Conservation (phyloP, 2,888 invertebrate genomes). For the Thysanoteuthis rhombus region DNA sequence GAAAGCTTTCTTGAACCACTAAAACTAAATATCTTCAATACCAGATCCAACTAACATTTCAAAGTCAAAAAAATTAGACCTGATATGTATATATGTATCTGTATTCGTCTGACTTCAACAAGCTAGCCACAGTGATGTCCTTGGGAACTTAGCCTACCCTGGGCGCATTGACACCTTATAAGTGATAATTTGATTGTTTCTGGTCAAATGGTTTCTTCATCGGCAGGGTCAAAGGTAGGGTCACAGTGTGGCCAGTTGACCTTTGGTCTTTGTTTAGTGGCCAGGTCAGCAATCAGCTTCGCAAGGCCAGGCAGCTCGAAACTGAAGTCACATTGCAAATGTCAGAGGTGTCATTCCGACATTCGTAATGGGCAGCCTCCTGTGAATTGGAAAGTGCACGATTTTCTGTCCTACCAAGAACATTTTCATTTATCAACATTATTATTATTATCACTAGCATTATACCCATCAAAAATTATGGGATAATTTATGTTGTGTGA, state of each 20-base stretch:
- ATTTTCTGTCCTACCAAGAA: background rate
- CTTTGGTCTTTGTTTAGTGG: background rate
- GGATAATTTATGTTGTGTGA: no score
- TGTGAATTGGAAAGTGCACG: background rate
- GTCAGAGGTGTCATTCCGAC: background rate
- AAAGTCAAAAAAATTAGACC: no score
- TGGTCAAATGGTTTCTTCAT: background rate
- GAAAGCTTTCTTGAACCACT: no score
- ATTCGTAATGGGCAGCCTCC: background rate
- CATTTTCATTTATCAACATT: background rate
- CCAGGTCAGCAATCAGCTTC: background rate
- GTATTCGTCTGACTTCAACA: background rate
- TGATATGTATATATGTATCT: background rate
- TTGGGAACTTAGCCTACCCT: background rate
- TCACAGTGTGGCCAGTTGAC: background rate
- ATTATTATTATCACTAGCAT: background rate
- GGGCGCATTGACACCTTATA: background rate
- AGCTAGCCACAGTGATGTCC: background rate
- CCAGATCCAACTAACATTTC: no score
- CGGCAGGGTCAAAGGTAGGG: background rate
- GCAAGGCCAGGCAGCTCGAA: background rate
- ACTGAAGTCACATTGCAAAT: background rate
- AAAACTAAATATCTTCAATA: no score
- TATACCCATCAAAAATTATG: no score
- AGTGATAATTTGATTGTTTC: constrained; percentile 12